Evolutionary conservation across 2,888 invertebrate genomes (phyloP).

Genomic region (Drosophila mayaguana): DNA sequence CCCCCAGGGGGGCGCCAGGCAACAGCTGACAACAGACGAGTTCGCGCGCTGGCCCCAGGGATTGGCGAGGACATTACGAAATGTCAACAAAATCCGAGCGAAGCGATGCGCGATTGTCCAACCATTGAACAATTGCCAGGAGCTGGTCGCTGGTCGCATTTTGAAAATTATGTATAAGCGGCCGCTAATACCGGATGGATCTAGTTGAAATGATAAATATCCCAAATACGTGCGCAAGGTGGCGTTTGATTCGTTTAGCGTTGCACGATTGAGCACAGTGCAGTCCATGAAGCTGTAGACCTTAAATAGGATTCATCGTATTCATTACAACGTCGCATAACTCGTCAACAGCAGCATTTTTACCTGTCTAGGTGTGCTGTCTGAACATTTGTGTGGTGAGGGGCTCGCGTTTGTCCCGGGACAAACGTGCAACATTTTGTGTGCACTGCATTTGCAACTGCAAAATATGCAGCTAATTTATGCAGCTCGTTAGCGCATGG

Average conservation of each 20-base stretch:
- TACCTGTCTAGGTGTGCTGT: slow-evolving; percentile 25
- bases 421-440: slow-evolving; percentile 65
- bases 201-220: slow-evolving; percentile 55
- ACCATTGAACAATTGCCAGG: slow-evolving; percentile 29
- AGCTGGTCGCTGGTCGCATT: slow-evolving; percentile 32
- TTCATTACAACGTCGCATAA: slow-evolving; percentile 42
- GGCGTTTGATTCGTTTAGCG: slow-evolving; percentile 54
- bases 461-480: slow-evolving; percentile 60
- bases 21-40: slow-evolving; percentile 12
- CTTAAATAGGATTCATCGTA: slow-evolving; percentile 48
- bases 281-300: slow-evolving; percentile 25
- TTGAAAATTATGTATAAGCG: slow-evolving; percentile 46
- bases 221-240: slow-evolving; percentile 74
- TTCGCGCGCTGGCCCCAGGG: slow-evolving; percentile 6
- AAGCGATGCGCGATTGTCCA: slow-evolving; percentile 18
- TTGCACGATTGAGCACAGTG: slow-evolving; percentile 39
- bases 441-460: slow-evolving; percentile 63
- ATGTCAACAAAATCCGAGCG: slow-evolving; percentile 37
- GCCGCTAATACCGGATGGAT: slow-evolving; percentile 20
- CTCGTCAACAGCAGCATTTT: slow-evolving; percentile 36
- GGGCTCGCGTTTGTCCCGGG: background rate
- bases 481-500: slow-evolving; percentile 41
- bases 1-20: background rate
- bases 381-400: background rate
- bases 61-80: slow-evolving; percentile 48